Percentiles rank a stretch among this genome's conserved stretches.
Evolutionary conservation across 1,140 invertebrate genomes (phyloP).

Genomic region (Archegozetes longisetosus): DNA sequence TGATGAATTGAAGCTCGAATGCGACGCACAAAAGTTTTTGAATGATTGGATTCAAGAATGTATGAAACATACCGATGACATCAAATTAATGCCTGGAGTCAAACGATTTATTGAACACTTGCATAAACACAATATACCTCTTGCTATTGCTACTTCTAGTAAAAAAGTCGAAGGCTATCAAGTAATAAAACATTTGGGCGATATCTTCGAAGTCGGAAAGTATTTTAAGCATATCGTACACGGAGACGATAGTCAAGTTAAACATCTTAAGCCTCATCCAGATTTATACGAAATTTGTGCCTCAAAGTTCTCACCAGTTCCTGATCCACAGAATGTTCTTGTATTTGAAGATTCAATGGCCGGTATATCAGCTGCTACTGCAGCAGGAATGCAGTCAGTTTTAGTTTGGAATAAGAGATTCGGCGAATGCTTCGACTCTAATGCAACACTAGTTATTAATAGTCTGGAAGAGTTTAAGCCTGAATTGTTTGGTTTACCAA

Average conservation of each 20-base stretch:
- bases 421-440: not conserved
- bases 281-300: conserved; percentile 3
- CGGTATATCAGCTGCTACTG: conserved; percentile 6
- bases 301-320: not conserved
- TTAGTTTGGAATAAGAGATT: conserved; percentile 1
- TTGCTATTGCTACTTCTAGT: conserved; percentile 8
- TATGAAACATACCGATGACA: not conserved
- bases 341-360: conserved; percentile 14
- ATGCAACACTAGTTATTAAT: conserved; percentile 10
- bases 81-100: conserved; percentile 14
- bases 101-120: conserved; percentile 12
- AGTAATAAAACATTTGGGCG: not conserved
- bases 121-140: conserved; percentile 11
- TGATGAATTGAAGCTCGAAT: not conserved
- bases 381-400: conserved; percentile 4
- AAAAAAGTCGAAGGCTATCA: not conserved
- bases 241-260: not conserved
- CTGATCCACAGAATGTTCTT: conserved; percentile 6
- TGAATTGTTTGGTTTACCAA: no score
- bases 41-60: not conserved
- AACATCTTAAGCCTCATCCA: conserved; percentile 2
- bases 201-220: not conserved
- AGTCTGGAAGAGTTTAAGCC: conserved; percentile 17
- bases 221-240: conserved; percentile 8
- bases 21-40: not conserved